These are phyloP conservation scores for Poeciliopsis retropinna DNA, from an alignment of 2,113 vertebrate species.

Conservation along the genomic window DNA sequence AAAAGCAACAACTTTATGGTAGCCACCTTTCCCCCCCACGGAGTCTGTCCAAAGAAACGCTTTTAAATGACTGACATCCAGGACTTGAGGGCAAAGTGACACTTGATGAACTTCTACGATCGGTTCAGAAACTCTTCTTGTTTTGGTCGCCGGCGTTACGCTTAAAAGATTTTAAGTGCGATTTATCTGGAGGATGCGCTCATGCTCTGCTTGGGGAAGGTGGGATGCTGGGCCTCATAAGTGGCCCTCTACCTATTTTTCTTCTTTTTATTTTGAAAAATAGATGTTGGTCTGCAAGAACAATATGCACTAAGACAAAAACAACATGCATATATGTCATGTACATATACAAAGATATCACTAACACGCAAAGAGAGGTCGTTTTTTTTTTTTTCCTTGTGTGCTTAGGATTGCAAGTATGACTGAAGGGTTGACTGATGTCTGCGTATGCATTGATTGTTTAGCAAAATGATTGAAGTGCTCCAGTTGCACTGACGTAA, in stretches of 20 bases:
- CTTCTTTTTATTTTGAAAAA: conserved; percentile 58
- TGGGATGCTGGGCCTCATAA: conserved; percentile 61
- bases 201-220: conserved; percentile 63
- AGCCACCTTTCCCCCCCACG: conserved; percentile 76
- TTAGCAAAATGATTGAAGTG: conserved; percentile 71
- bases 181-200: conserved; percentile 59
- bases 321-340: conserved; percentile 81
- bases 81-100: conserved; percentile 68
- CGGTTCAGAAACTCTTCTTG: conserved; percentile 64
- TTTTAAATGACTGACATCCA: conserved; percentile 76
- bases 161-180: conserved; percentile 73
- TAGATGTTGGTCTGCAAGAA: conserved; percentile 80
- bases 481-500: conserved; percentile 67
- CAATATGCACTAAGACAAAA: conserved; percentile 82
- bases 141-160: conserved; percentile 62
- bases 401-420: conserved; percentile 70
- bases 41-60: conserved; percentile 77
- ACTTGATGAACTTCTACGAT: conserved; percentile 66
- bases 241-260: conserved; percentile 64
- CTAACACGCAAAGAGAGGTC: conserved; percentile 80
- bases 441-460: conserved; percentile 75
- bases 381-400: conserved; percentile 18
- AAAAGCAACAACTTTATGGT: conserved; percentile 81
- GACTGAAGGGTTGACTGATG: conserved; percentile 73
- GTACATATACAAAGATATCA: conserved; percentile 83